These are phyloP conservation scores for Rousettus madagascariensis DNA, from an alignment of 2,797 vertebrate species.

Conservation along the genomic window DNA sequence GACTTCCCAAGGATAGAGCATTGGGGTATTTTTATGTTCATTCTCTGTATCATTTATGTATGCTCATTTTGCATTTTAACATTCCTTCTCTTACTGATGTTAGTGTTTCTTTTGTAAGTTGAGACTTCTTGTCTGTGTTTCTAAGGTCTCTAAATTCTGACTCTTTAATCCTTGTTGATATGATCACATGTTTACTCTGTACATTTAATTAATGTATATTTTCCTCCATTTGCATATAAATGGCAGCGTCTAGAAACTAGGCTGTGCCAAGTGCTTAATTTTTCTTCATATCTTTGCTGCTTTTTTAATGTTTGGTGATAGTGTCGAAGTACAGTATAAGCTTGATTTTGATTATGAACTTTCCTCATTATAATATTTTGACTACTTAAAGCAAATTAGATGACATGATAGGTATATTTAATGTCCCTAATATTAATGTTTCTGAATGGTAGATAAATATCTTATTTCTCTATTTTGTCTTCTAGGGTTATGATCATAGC, in stretches of 20 bases:
- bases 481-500: slow-evolving; percentile 97
- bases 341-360: slow-evolving; percentile 32
- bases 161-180: not conserved
- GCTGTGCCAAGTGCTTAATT: not conserved
- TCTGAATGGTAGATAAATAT: not conserved
- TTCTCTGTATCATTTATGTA: not conserved
- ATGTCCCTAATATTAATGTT: not conserved
- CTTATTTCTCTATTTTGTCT: slow-evolving; percentile 48
- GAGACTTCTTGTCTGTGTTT: not conserved
- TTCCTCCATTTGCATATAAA: not conserved
- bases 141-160: not conserved
- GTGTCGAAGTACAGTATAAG: not conserved
- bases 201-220: not conserved
- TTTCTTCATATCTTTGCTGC: not conserved
- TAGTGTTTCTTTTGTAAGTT: not conserved
- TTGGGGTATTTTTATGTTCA: not conserved
- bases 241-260: not conserved
- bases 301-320: not conserved
- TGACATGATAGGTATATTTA: not conserved
- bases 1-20: not conserved
- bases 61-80: not conserved
- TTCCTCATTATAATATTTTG: not conserved
- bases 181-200: not conserved
- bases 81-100: not conserved
- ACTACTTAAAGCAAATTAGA: not conserved